Evolutionary conservation across 2,888 invertebrate genomes (phyloP).

Genomic region (Chesias legatella): DNA sequence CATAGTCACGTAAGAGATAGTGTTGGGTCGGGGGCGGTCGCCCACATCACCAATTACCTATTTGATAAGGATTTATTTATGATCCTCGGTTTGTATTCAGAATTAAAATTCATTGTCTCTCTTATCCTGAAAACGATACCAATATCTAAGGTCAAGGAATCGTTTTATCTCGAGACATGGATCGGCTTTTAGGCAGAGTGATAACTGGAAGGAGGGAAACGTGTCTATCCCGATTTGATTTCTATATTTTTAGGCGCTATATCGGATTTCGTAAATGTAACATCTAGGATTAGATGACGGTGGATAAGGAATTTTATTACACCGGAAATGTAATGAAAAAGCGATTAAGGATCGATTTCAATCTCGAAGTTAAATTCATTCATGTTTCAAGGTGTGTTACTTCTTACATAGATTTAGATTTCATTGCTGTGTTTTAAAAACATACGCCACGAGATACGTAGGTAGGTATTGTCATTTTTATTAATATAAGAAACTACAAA

Average conservation of each 20-base stretch:
- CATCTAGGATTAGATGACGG: constrained; percentile 49
- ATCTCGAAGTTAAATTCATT: constrained; percentile 10
- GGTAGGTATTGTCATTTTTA: no score
- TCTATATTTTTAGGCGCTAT: constrained; percentile 38
- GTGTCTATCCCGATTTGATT: constrained; percentile 52
- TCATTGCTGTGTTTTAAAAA: constrained; percentile 1
- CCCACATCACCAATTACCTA: constrained; percentile 76
- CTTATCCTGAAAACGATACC: constrained; percentile 69
- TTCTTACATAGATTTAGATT: background rate
- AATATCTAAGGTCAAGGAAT: constrained; percentile 68
- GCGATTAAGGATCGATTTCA: constrained; percentile 42
- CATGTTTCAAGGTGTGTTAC: constrained; percentile 10
- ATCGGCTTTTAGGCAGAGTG: constrained; percentile 71
- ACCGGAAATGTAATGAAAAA: constrained; percentile 45
- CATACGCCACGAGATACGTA: no score
- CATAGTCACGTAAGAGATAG: constrained; percentile 52
- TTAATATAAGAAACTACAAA: no score
- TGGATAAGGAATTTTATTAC: constrained; percentile 54
- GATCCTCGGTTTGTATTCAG: constrained; percentile 49
- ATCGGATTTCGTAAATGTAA: constrained; percentile 52
- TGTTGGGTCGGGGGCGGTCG: constrained; percentile 56
- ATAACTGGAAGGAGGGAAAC: constrained; percentile 57
- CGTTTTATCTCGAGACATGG: constrained; percentile 72
- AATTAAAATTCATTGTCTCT: constrained; percentile 79
- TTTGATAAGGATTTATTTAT: constrained; percentile 76